Conservation (phyloP, 2,888 invertebrate species). For the Drosophila basisetae region DNA sequence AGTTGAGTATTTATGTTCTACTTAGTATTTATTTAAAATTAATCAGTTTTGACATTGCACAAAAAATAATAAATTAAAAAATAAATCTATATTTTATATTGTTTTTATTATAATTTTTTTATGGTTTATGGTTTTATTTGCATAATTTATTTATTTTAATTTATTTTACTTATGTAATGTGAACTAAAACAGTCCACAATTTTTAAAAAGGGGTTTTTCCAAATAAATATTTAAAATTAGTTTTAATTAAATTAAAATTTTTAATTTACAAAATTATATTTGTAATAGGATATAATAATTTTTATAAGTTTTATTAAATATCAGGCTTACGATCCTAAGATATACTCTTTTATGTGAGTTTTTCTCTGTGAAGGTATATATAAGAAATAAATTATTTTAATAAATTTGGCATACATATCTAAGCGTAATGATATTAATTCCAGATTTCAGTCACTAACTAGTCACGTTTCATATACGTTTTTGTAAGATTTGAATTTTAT, state of each 20-base stretch:
- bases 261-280: background rate
- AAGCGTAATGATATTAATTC: too few species aligned
- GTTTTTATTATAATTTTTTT: background rate
- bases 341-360: background rate
- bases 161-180: background rate
- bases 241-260: background rate
- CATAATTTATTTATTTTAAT: background rate
- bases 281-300: background rate
- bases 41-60: background rate
- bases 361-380: background rate
- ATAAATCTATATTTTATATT: background rate
- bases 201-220: too few species aligned
- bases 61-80: background rate
- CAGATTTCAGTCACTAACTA: too few species aligned
- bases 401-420: too few species aligned
- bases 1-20: background rate
- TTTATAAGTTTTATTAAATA: background rate
- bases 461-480: too few species aligned
- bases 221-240: background rate
- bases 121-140: background rate
- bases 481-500: too few species aligned
- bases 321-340: background rate
- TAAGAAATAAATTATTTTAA: too few species aligned
- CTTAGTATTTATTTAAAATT: background rate
- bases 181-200: too few species aligned